Conservation (phyloP, 2,113 vertebrate genomes). For the Brachyistius frenatus region DNA sequence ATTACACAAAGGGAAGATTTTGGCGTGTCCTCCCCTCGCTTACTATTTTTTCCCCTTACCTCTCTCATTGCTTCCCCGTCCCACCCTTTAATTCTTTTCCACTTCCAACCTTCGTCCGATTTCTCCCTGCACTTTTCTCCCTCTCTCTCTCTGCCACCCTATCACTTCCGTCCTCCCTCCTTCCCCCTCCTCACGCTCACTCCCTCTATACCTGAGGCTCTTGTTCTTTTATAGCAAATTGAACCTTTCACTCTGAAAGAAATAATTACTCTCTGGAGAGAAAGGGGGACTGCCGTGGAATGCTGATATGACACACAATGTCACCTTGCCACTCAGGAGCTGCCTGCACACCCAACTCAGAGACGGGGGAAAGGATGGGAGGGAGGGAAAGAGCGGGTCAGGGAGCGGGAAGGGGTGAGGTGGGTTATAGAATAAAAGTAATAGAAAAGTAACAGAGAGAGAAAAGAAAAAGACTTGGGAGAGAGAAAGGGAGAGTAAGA, state of each 20-base stretch:
- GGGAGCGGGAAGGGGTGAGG: conserved; percentile 61
- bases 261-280: conserved; percentile 92
- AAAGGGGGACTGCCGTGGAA: conserved; percentile 85
- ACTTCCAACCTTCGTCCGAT: conserved; percentile 45
- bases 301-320: conserved; percentile 92
- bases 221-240: conserved; percentile 91
- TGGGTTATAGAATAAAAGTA: conserved; percentile 62
- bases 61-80: conserved; percentile 42
- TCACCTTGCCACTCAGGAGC: conserved; percentile 92
- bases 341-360: conserved; percentile 72
- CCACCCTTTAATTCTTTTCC: conserved; percentile 61
- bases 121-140: conserved; percentile 49
- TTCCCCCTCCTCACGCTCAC: conserved; percentile 65
- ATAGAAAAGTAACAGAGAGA: conserved; percentile 57
- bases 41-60: conserved; percentile 35
- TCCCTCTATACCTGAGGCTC: conserved; percentile 82
- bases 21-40: conserved; percentile 63
- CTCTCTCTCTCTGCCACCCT: conserved; percentile 55
- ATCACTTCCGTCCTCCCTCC: conserved; percentile 71
- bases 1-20: conserved; percentile 72
- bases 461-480: conserved; percentile 37
- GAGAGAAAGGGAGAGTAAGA: conserved; percentile 32
- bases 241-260: conserved; percentile 92
- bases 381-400: conserved; percentile 54
- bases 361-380: conserved; percentile 24